Base-by-base conservation (phyloP, 35 echinoderm and acorn worm species). In the Apostichopus japonicus region DNA sequence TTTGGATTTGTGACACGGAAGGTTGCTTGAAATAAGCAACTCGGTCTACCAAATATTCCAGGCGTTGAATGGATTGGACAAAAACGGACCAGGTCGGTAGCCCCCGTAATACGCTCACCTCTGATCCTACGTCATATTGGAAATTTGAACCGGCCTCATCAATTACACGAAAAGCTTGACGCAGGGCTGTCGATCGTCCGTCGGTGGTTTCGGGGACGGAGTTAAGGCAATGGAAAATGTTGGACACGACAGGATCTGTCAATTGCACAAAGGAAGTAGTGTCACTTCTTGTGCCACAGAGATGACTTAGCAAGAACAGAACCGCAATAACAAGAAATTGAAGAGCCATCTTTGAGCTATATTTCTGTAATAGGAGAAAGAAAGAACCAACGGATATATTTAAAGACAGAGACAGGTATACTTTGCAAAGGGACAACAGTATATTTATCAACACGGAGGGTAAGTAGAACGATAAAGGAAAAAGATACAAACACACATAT, bases 101-200 rank as follows among this genome's bases (percentile, higher is more conserved):
- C n/a, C 71, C 71, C 7, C 71, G 71, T 23, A 75, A 75, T 21
- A 75, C 71, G 27, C 13, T 33, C 10, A 51, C 53, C 44, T 82
- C 79, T 13, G 44, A 54, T 56, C 23, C 44, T 16, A 82, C n/a
- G 79, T 82, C 44, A 25, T 82, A 52, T 44, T 56, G 79, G 24
- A 82, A 82, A 82, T 82, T 25, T 82, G 79, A 82, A 52, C 79
- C 79, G 44, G 79, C 79, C 6, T 24, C 19, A 24, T 82, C 79
- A 24, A 82, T 82, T 82, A 9, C 22, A 82, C 11, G 23, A 4
- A 82, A 51, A 15, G 79, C 79, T 9, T 56, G 25, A 51, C 23
- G 14, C 44, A 82, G 10, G 21, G 79, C 24, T 52, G 1, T 24
- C 44, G 15, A 17, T 54, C 79, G 10, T 15, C 79, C 79, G 6